Evolutionary conservation across 2,797 vertebrate genomes (phyloP).

Genomic region (Hydrocynus forskahlii): DNA sequence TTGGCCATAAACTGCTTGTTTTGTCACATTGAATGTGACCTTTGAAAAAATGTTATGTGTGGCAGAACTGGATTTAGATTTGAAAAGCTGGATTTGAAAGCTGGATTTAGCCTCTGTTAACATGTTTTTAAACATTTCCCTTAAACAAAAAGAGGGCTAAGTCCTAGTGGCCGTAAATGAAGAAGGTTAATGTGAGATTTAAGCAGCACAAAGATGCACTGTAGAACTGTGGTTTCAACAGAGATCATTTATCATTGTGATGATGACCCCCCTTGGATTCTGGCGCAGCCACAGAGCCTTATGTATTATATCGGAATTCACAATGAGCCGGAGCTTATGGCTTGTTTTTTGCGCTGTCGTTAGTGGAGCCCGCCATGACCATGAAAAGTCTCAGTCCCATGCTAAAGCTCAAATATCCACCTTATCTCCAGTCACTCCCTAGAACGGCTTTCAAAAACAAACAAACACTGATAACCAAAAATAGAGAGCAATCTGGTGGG

Average conservation of each 20-base stretch:
- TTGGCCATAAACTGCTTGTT: neutral
- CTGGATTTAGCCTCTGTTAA: conserved; percentile 29
- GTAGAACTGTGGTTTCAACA: conserved; percentile 16
- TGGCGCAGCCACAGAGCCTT: neutral
- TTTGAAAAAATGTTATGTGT: conserved; percentile 26
- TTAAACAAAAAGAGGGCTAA: conserved; percentile 1
- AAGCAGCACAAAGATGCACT: conserved; percentile 8
- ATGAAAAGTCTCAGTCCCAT: conserved; percentile 37
- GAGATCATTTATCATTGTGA: conserved; percentile 24
- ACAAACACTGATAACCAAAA: conserved; percentile 50
- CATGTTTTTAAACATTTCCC: conserved; percentile 22
- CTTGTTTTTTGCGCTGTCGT: conserved; percentile 34
- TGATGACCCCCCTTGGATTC: conserved; percentile 23
- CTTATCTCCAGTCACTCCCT: conserved; percentile 58
- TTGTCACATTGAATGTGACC: conserved; percentile 15
- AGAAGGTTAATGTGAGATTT: conserved; percentile 20
- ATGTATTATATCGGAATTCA: conserved; percentile 11
- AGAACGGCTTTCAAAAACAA: conserved; percentile 58
- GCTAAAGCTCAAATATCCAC: conserved; percentile 42
- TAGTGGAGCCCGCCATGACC: conserved; percentile 21
- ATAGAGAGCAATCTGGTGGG: conserved; percentile 57
- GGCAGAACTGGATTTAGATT: too few relatives aligned
- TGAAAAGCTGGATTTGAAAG: too few relatives aligned
- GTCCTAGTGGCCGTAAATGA: neutral
- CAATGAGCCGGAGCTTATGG: conserved; percentile 1